A percentile compares a stretch with the other conserved stretches of the same genome.
Conservation (phyloP, 1,140 invertebrate species). For the Chironomus striatipennis region DNA sequence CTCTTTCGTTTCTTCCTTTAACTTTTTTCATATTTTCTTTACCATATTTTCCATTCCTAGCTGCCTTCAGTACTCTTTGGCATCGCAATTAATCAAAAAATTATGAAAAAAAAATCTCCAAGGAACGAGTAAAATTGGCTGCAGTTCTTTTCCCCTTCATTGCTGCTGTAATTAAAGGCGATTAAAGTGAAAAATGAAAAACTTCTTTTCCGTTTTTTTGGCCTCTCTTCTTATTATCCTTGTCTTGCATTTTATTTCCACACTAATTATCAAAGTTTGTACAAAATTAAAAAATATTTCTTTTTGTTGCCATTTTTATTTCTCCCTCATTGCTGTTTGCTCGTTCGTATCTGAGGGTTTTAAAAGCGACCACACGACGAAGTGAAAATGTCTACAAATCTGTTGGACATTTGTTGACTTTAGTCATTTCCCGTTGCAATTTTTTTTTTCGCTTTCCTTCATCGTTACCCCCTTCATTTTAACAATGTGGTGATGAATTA, state of each 20-base stretch:
- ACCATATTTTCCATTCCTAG: not conserved
- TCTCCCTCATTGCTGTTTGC: not conserved
- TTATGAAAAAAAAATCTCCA: not conserved
- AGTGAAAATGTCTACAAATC: not conserved
- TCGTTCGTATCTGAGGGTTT: not conserved
- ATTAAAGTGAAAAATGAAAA: constrained; percentile 21
- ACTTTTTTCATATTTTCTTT: not conserved
- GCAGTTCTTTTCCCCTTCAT: not conserved
- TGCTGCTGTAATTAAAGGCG: not conserved
- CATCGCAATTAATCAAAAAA: constrained; percentile 16
- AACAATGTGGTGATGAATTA: not conserved
- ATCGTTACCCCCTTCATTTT: not conserved
- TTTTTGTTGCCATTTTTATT: not conserved
- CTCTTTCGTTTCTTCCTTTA: not conserved
- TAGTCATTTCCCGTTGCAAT: not conserved
- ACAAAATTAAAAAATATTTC: constrained; percentile 10
- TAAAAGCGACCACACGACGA: no score
- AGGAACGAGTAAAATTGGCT: constrained; percentile 18
- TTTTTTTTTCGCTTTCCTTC: not conserved
- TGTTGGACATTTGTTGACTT: constrained; percentile 12
- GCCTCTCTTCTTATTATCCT: constrained; percentile 2
- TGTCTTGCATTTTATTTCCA: constrained; percentile 1
- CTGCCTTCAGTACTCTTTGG: no score
- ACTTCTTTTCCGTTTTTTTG: not conserved
- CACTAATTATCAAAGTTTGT: constrained; percentile 18